phyloP scores from a whole-genome alignment of 1,140 invertebrate species.

The Lutraria rhynchaena region DNA sequence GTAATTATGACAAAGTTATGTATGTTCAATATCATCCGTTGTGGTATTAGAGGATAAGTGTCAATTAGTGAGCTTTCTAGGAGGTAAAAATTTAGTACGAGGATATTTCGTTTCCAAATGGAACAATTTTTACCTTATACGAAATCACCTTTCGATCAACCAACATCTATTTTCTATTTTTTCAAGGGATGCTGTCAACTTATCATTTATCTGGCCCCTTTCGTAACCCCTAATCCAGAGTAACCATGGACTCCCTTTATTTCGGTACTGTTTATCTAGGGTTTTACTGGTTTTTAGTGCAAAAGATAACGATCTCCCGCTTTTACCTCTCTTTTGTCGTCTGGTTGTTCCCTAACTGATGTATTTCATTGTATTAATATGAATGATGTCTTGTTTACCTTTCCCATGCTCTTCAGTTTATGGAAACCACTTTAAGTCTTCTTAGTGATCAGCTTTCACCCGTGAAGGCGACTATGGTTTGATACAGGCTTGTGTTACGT shows the following conservation, averaged over 20 bases:
- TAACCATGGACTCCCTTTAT: slow-evolving; percentile 12
- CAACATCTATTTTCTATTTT: not conserved
- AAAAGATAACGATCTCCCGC: slow-evolving; percentile 47
- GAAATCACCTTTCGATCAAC: too few relatives aligned
- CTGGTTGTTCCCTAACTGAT: slow-evolving; percentile 25
- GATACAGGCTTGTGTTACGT: not conserved
- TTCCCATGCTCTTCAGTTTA: slow-evolving; percentile 26
- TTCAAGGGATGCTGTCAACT: not conserved
- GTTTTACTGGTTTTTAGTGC: slow-evolving; percentile 19
- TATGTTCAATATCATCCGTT: too few relatives aligned
- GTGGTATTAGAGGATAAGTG: too few relatives aligned
- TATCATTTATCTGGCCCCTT: slow-evolving; percentile 14
- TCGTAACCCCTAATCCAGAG: slow-evolving; percentile 28
- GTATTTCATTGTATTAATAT: slow-evolving; percentile 12
- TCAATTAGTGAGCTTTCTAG: too few relatives aligned
- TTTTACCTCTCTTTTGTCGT: slow-evolving; percentile 16
- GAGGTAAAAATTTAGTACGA: too few relatives aligned
- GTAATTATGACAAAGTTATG: too few relatives aligned
- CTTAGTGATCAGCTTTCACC: slow-evolving; percentile 52
- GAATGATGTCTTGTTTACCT: slow-evolving; percentile 24
- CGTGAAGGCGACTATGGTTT: slow-evolving; percentile 49
- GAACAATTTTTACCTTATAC: too few relatives aligned
- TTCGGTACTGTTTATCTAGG: slow-evolving; percentile 23
- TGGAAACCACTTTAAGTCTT: slow-evolving; percentile 43
- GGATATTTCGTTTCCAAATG: too few relatives aligned